These are phyloP conservation scores for Eudasyphora cyanicolor DNA, from an alignment of 2,888 invertebrate genomes.

Conservation along the genomic window DNA sequence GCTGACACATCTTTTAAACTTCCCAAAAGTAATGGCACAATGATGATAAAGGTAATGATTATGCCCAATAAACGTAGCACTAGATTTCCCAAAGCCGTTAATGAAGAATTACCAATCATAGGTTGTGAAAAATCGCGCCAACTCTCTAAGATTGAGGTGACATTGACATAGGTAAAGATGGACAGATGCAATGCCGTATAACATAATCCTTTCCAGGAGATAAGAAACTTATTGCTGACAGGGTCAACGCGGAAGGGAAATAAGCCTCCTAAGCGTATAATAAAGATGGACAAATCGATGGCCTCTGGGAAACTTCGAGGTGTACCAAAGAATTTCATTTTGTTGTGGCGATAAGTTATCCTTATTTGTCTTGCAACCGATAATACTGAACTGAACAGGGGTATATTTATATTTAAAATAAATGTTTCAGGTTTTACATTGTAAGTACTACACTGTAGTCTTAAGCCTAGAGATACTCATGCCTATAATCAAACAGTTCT, in stretches of 20 bases:
- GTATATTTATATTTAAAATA: too few relatives aligned
- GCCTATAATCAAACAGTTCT: too few relatives aligned
- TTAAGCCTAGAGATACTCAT: too few relatives aligned
- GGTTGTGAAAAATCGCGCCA: slow-evolving; percentile 68
- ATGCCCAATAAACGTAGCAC: slow-evolving; percentile 65
- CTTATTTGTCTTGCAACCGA: too few relatives aligned
- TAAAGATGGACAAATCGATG: slow-evolving; percentile 49
- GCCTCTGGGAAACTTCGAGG: slow-evolving; percentile 61
- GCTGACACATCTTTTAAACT: slow-evolving; percentile 33
- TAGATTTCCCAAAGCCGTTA: slow-evolving; percentile 67
- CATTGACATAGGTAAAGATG: slow-evolving; percentile 68
- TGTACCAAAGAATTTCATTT: slow-evolving; percentile 48
- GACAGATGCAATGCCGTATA: slow-evolving; percentile 63
- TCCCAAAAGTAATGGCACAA: slow-evolving; percentile 63
- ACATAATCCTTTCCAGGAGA: slow-evolving; percentile 60
- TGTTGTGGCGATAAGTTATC: too few relatives aligned
- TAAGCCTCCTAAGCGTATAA: slow-evolving; percentile 66
- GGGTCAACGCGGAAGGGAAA: slow-evolving; percentile 66
- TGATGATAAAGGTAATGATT: slow-evolving; percentile 61
- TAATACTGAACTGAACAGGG: too few relatives aligned
- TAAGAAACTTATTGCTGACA: slow-evolving; percentile 50
- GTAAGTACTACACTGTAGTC: too few relatives aligned
- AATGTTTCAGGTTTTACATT: too few relatives aligned
- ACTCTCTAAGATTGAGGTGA: slow-evolving; percentile 60
- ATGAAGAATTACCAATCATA: slow-evolving; percentile 63